Base-by-base conservation (phyloP, 2,888 invertebrate genomes). In the Dyspetes luteomarginatus region DNA sequence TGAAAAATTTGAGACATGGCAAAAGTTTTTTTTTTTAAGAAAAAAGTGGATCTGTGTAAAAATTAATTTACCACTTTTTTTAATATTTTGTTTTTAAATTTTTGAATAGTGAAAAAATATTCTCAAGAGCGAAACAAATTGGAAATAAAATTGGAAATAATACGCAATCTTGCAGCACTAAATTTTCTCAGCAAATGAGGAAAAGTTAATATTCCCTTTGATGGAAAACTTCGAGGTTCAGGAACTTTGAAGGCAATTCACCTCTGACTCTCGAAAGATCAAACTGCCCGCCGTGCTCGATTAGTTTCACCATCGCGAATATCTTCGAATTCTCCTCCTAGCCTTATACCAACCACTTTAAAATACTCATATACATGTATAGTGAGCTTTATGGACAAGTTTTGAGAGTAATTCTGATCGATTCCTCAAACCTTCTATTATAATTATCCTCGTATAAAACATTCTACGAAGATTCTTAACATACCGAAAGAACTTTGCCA, bases 381-480 rank as follows among this genome's bases (percentile, higher is more conserved):
- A 71, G 50, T 4, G 9, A 50, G 26, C 60, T 28, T 64, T 7
- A 24, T 3, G 4, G 19, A 43, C 45, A 64, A 30, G 26, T 65
- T 43, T 17, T n/a, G n/a, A n/a, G n/a, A n/a, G n/a, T n/a, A n/a
- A n/a, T n/a, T 17, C 24, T 30, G n/a, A 45, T 22, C 30, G 19
- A 65, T 28, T 22, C 12, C 3, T 36, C 9, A 41, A 30, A 56
- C n/a, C 48, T 56, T 7, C 28, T 9, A 30, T 60, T 41, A 43
- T 24, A 75, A 78, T 72, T 52, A 52, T 67, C 30, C 43, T 9
- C 7, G 36, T 65, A 5, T 2, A 15, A n/a, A 67, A 60, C 60
- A 78, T 78, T 72, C 72, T 22, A 0, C 60, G 7, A 48, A 68
- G 9, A 62, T 73, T 73, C 60, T 52, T 48, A 2, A 15, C 5